Evolutionary conservation across 2,113 vertebrate species (phyloP), one percentile per base, ranked within the genome.

Genomic region (Tenebrosternarchus preto): DNA sequence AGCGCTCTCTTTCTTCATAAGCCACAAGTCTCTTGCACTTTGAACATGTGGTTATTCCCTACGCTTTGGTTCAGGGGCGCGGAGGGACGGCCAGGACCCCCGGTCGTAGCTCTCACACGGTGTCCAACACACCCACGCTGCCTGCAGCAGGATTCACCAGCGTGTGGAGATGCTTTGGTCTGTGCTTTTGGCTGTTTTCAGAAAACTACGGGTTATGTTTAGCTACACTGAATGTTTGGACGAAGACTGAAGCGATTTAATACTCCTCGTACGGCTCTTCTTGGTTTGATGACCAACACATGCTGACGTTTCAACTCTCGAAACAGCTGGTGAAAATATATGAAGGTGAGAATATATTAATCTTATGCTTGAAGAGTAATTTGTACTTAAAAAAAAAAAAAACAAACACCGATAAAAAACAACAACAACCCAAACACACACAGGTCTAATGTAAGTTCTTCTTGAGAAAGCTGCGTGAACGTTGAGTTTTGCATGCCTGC

Each of bases 121-220:
- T 78, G 76, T 80, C 73, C 56, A 70, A 46, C 73, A 56, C 8
- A 55, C 71, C 82, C 24, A 46, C 31, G 19, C 79, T 80, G 75
- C 46, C 5, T 89, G 11, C 43, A 1, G 43, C 84, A 83, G 83
- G 84, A 87, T 89, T 85, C 83, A 80, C 81, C 82, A 88, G 88
- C 85, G 87, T 85, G 84, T 86, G 87, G 89, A 86, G 90, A 82
- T 88, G 91, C 93, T 94, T 94, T 94, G 93, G 93, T 94, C 85
- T 93, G 90, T 89, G 90, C 89, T 92, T 92, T 92, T 90, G 87
- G 90, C 90, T 85, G 84, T 91, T 91, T 92, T 84, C n/a, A 87
- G 90, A 92, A 88, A 86, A 89, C 66, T 66, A 75, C 75, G 59
- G 72, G 60, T 78, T 27, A 60, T 73, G 60, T 73, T 76, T 69